A percentile compares a stretch with the other conserved stretches of the same genome.
These are phyloP conservation scores for Microplitis deprimator DNA, from an alignment of 2,888 invertebrate genomes.

Conservation along the genomic window DNA sequence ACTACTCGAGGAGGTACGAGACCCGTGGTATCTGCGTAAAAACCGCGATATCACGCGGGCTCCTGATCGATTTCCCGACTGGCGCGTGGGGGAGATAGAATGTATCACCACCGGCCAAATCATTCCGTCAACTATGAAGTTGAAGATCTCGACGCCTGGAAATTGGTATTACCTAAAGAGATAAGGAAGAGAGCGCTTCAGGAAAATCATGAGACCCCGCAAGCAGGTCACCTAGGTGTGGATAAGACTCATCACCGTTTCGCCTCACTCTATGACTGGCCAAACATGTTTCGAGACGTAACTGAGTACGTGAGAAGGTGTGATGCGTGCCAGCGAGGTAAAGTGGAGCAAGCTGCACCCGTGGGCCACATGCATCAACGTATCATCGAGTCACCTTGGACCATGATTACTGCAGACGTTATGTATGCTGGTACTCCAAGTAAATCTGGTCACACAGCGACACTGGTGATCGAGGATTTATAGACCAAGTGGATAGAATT, in stretches of 20 bases:
- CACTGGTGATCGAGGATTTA: conserved; percentile 32
- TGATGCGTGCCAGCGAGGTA: too few species aligned
- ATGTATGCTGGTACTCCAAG: too few species aligned
- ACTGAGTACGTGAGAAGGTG: not conserved
- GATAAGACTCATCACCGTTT: too few species aligned
- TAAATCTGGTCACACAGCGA: conserved; percentile 11
- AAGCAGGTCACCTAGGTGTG: too few species aligned
- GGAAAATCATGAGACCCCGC: too few species aligned
- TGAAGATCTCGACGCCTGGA: conserved; percentile 44
- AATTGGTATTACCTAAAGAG: conserved; percentile 41
- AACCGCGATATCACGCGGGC: too few species aligned
- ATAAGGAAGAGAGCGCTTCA: conserved; percentile 16
- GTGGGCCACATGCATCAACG: too few species aligned
- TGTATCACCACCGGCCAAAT: conserved; percentile 34
- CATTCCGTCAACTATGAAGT: not conserved
- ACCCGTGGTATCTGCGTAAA: too few species aligned
- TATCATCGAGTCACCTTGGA: too few species aligned
- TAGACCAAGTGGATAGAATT: conserved; percentile 39
- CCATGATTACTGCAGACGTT: too few species aligned
- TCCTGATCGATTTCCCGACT: conserved; percentile 24
- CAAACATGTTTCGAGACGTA: not conserved
- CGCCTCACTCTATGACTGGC: not conserved
- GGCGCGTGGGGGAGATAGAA: conserved; percentile 23
- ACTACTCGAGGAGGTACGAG: not conserved
- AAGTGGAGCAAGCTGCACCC: too few species aligned